A percentile compares a stretch with the other conserved stretches of the same genome.
These are phyloP conservation scores for Diaprepes abbreviatus DNA, from an alignment of 2,888 invertebrate genomes.

Conservation along the genomic window DNA sequence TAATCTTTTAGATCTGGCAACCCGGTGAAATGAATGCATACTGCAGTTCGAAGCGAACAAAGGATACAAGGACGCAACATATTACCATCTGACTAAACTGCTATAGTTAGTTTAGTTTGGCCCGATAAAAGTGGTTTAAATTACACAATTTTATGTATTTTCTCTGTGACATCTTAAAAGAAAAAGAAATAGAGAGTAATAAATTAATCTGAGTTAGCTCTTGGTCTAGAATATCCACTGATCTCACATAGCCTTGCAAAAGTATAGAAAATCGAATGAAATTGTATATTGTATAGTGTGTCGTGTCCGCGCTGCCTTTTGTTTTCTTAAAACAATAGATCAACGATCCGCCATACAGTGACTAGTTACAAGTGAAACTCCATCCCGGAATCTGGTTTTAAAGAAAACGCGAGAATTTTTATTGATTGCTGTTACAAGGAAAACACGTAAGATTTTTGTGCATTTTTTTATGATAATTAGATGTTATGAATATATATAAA, in stretches of 20 bases:
- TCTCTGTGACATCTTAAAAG: background rate
- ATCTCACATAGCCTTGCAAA: slow-evolving; percentile 37
- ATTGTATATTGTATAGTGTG: slow-evolving; percentile 15
- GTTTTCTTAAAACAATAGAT: slow-evolving; percentile 37
- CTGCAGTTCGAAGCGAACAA: slow-evolving; percentile 16
- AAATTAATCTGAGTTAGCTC: background rate
- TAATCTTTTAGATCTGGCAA: slow-evolving; percentile 1
- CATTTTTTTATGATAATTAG: slow-evolving; percentile 21
- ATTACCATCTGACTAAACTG: slow-evolving; percentile 3
- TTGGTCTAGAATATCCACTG: slow-evolving; percentile 5
- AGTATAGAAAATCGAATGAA: slow-evolving; percentile 38
- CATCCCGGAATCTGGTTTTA: slow-evolving; percentile 21
- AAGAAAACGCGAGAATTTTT: slow-evolving; percentile 23
- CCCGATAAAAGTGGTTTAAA: background rate
- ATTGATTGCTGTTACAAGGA: slow-evolving; percentile 7
- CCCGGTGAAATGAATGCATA: background rate
- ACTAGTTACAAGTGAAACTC: slow-evolving; percentile 38
- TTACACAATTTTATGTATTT: background rate
- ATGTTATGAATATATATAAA: no score
- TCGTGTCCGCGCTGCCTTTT: slow-evolving; percentile 33
- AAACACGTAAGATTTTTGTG: slow-evolving; percentile 19
- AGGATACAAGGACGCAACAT: slow-evolving; percentile 23
- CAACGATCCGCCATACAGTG: slow-evolving; percentile 21
- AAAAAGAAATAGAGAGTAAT: background rate
- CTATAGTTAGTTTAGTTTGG: background rate